phyloP scores from a whole-genome alignment of 1,140 invertebrate genomes.

The Elymnias hypermnestra region DNA sequence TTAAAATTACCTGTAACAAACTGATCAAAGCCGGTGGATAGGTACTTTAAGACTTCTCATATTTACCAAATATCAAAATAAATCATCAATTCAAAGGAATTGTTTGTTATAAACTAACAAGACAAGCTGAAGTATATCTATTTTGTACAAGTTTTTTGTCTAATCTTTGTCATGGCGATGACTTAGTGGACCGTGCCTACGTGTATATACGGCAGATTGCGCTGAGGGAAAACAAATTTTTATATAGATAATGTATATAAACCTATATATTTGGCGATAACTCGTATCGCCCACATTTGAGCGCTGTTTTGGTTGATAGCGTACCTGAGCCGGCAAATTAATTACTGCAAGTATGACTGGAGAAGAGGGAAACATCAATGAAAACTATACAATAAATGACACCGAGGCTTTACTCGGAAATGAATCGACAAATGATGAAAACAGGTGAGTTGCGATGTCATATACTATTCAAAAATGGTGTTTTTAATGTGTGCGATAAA shows the following conservation, averaged over 20 bases:
- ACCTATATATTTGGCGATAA: conserved; percentile 1
- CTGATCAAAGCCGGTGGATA: no score
- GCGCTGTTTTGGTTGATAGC: not conserved
- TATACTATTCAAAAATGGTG: no score
- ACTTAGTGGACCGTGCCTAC: no score
- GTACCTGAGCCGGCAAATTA: not conserved
- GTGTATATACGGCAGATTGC: not conserved
- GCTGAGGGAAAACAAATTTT: not conserved
- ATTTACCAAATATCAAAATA: no score
- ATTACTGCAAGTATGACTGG: not conserved
- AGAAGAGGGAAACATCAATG: not conserved
- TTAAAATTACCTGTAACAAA: no score
- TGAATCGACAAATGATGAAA: not conserved
- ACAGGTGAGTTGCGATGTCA: not conserved
- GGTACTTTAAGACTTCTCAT: no score
- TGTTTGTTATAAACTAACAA: no score
- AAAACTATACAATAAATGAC: not conserved
- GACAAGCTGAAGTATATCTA: no score
- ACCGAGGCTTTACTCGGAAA: conserved; percentile 1
- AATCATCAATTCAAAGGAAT: no score
- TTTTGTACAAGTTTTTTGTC: no score
- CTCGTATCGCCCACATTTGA: not conserved
- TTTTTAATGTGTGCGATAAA: no score
- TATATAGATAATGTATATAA: not conserved
- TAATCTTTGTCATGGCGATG: no score